phyloP scores from a whole-genome alignment of 2,888 invertebrate species.

The Vandiemenella viatica region DNA sequence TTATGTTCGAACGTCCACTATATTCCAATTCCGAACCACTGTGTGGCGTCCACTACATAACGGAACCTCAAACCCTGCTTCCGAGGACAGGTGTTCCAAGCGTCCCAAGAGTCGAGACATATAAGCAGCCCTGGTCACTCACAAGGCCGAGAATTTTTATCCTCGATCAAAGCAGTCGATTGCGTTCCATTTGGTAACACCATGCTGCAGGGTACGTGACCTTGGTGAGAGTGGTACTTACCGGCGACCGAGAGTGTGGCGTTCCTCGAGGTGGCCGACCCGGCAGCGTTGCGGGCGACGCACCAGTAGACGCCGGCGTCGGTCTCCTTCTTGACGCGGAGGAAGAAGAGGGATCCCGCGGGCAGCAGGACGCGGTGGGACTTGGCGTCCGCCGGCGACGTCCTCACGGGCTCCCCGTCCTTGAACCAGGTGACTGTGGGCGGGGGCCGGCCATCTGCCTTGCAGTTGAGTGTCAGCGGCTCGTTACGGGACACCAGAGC shows the following conservation, averaged over 20 bases:
- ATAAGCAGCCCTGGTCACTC: too few species aligned
- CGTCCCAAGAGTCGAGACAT: too few species aligned
- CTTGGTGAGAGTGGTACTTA: conserved; percentile 33
- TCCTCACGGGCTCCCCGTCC: conserved; percentile 70
- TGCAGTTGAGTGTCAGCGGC: conserved; percentile 93
- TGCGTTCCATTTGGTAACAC: neutral
- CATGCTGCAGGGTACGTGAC: neutral
- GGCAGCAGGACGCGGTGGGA: conserved; percentile 82
- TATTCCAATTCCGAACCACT: too few species aligned
- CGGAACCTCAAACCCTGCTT: too few species aligned
- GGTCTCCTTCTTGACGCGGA: conserved; percentile 86
- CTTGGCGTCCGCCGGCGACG: conserved; percentile 46
- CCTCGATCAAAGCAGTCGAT: too few species aligned
- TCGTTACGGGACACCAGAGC: conserved; percentile 91
- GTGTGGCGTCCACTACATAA: too few species aligned
- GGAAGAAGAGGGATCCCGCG: conserved; percentile 84
- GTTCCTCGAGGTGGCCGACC: conserved; percentile 78
- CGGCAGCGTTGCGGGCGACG: conserved; percentile 81
- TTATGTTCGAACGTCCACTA: too few species aligned
- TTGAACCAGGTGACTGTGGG: conserved; percentile 88
- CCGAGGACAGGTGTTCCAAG: too few species aligned
- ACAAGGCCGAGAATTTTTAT: too few species aligned
- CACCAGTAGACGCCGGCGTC: conserved; percentile 96
- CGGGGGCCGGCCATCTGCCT: conserved; percentile 86
- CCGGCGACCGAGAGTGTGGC: conserved; percentile 92